A percentile compares a stretch with the other conserved stretches of the same genome.
phyloP scores from a whole-genome alignment of 2,797 vertebrate species.

The Petrocephalus schoutedeni region DNA sequence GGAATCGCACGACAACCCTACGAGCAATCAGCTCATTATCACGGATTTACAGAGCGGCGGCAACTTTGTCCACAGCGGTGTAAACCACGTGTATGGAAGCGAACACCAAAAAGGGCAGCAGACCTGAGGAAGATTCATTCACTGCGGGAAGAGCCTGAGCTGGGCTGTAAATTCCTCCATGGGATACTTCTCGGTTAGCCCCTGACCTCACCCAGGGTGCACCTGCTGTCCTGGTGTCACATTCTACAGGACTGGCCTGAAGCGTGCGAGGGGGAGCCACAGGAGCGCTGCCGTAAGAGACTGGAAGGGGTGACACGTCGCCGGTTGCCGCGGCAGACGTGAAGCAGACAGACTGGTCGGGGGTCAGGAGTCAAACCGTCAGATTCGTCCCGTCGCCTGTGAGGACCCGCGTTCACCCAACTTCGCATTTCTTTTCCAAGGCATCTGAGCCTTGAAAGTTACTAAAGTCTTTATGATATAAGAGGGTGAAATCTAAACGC shows the following conservation, averaged over 20 bases:
- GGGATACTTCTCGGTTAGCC: constrained; percentile 48
- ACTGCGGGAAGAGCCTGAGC: background rate
- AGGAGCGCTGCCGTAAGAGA: background rate
- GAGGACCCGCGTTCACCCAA: background rate
- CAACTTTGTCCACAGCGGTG: background rate
- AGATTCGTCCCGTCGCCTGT: background rate
- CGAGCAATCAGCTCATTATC: background rate
- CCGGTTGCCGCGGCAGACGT: background rate
- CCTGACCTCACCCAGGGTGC: constrained; percentile 44
- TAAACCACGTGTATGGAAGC: background rate
- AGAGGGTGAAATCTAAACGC: background rate
- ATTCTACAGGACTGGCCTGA: constrained; percentile 19
- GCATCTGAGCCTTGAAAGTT: background rate
- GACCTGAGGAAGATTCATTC: background rate
- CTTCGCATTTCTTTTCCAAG: background rate
- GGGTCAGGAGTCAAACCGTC: background rate
- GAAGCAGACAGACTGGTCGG: background rate
- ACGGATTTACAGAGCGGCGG: background rate
- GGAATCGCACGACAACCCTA: background rate
- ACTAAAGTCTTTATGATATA: background rate
- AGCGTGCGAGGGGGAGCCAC: background rate
- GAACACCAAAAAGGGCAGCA: background rate
- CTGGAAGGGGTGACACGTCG: background rate
- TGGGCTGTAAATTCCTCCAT: constrained; percentile 59
- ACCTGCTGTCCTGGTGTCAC: constrained; percentile 56